Evolutionary conservation across 2,888 invertebrate genomes (phyloP).

Genomic region (Mechanitis mazaeus): DNA sequence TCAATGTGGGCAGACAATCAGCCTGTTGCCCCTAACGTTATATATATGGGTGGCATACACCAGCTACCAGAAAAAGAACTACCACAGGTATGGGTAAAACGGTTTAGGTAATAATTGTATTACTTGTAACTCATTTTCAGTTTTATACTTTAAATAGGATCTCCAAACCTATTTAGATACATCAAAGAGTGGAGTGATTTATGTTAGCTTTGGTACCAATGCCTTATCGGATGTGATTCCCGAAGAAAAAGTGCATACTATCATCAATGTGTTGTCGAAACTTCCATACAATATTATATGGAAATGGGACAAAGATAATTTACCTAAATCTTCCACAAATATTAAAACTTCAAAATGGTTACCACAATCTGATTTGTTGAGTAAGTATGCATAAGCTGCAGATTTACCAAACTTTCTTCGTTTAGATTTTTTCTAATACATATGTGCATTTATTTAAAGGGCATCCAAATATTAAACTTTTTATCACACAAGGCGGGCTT

Average conservation of each 20-base stretch:
- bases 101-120: too few species aligned
- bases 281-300: conserved; percentile 47
- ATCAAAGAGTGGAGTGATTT: conserved; percentile 45
- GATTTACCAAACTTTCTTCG: too few species aligned
- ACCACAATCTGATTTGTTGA: conserved; percentile 39
- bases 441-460: too few species aligned
- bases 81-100: conserved; percentile 31
- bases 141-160: conserved; percentile 16
- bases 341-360: conserved; percentile 44
- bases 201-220: conserved; percentile 51
- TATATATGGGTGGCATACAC: conserved; percentile 37
- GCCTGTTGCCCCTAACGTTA: conserved; percentile 55
- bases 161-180: conserved; percentile 27
- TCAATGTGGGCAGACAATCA: conserved; percentile 48
- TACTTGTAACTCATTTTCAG: too few species aligned
- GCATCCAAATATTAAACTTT: too few species aligned
- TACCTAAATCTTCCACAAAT: conserved; percentile 37
- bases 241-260: conserved; percentile 23
- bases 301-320: conserved; percentile 44
- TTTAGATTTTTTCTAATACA: too few species aligned
- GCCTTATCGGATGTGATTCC: conserved; percentile 37
- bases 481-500: too few species aligned
- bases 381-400: conserved; percentile 29
- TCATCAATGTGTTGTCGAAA: conserved; percentile 41
- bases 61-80: conserved; percentile 42